Evolutionary conservation across 2,113 vertebrate species (phyloP).

Genomic region (Cyanistes caeruleus): DNA sequence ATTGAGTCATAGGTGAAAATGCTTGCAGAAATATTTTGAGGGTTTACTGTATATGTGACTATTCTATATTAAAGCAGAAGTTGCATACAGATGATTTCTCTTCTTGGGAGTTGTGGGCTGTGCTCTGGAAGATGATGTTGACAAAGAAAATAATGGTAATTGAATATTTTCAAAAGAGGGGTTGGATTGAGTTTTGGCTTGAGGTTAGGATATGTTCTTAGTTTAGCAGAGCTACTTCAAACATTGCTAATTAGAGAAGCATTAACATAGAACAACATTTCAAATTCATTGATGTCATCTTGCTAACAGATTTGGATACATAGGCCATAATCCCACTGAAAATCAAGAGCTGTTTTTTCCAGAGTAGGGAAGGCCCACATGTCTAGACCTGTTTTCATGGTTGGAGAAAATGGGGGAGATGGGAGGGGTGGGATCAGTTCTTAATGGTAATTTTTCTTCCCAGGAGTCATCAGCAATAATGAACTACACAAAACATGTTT

Average conservation of each 20-base stretch:
- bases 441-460: background rate
- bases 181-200: constrained; percentile 25
- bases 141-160: constrained; percentile 35
- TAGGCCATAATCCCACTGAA: background rate
- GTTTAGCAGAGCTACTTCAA: constrained; percentile 60
- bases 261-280: constrained; percentile 60
- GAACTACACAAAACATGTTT: background rate
- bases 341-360: constrained; percentile 3
- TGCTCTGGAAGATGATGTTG: background rate
- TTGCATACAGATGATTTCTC: background rate
- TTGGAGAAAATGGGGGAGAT: background rate
- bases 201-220: constrained; percentile 50
- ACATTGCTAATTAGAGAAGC: constrained; percentile 58
- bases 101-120: background rate
- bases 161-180: constrained; percentile 9
- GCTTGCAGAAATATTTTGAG: background rate
- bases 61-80: background rate
- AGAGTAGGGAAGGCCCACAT: background rate
- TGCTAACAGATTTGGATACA: constrained; percentile 61
- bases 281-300: constrained; percentile 61
- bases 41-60: background rate
- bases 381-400: background rate
- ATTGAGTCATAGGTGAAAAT: background rate
- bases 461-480: background rate
- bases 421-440: background rate